A percentile compares a stretch with the other conserved stretches of the same genome.
Conservation (phyloP, 2,797 vertebrate species). For the Poeciliopsis paucimaculata region DNA sequence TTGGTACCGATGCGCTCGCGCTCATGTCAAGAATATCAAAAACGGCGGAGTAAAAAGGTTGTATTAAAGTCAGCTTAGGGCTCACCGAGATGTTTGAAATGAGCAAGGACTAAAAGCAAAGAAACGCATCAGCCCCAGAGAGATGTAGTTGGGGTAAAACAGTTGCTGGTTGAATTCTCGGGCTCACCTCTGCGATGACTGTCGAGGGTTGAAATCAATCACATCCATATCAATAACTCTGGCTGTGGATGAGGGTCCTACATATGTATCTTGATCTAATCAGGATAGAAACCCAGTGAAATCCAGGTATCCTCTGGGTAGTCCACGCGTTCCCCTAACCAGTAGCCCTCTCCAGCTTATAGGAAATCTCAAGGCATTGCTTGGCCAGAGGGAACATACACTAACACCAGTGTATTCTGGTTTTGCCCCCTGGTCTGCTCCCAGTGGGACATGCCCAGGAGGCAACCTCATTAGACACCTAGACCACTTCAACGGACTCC, state of each 20-base stretch:
- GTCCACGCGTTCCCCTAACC: background rate
- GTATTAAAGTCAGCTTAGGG: constrained; percentile 39
- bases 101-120: constrained; percentile 10
- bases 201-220: background rate
- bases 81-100: constrained; percentile 14
- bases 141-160: background rate
- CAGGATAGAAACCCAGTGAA: background rate
- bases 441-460: background rate
- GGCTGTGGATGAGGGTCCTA: background rate
- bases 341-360: background rate
- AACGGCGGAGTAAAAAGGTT: constrained; percentile 25
- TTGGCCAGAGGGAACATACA: background rate
- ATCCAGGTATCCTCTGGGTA: background rate
- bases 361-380: background rate
- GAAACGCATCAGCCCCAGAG: background rate
- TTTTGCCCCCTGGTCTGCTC: background rate
- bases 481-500: background rate
- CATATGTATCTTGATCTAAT: background rate
- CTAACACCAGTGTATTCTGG: background rate
- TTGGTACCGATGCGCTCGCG: background rate
- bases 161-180: constrained; percentile 18
- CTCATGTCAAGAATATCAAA: constrained; percentile 33
- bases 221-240: background rate
- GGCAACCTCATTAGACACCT: background rate
- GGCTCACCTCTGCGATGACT: background rate